Percentiles rank a stretch among this genome's conserved stretches.
Evolutionary conservation across 2,888 invertebrate species (phyloP).

Genomic region (Tenthredo distinguenda): DNA sequence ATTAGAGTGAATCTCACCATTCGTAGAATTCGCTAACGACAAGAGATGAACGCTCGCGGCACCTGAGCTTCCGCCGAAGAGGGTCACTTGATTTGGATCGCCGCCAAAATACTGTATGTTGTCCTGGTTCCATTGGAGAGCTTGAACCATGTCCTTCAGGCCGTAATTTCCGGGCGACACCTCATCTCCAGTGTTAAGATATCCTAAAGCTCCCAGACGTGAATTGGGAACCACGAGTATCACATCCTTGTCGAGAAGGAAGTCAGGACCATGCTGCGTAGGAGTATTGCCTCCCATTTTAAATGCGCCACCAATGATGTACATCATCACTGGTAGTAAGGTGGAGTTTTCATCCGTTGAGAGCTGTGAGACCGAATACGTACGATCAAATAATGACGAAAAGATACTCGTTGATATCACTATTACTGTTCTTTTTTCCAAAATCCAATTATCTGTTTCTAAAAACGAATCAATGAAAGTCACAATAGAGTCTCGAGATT

Average conservation of each 20-base stretch:
- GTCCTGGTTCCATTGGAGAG: not conserved
- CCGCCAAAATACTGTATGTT: not conserved
- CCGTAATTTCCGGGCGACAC: not conserved
- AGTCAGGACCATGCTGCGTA: not conserved
- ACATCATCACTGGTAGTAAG: slow-evolving; percentile 2
- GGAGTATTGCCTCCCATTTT: not conserved
- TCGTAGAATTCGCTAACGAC: not conserved
- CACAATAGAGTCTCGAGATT: no score
- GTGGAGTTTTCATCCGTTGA: not conserved
- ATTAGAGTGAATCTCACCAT: not conserved
- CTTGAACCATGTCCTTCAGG: no score
- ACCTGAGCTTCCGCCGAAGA: not conserved
- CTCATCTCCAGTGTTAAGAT: slow-evolving; percentile 14
- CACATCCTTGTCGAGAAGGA: no score
- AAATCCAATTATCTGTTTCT: no score
- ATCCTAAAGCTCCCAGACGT: no score
- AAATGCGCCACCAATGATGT: not conserved
- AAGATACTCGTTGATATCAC: not conserved
- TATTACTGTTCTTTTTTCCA: no score
- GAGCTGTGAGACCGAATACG: not conserved
- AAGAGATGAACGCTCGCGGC: not conserved
- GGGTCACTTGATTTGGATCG: slow-evolving; percentile 3
- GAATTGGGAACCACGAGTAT: no score
- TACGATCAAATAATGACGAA: not conserved
- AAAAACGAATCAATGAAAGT: no score